Conservation (phyloP, 2,888 invertebrate genomes). For the Bimastos eiseni region DNA sequence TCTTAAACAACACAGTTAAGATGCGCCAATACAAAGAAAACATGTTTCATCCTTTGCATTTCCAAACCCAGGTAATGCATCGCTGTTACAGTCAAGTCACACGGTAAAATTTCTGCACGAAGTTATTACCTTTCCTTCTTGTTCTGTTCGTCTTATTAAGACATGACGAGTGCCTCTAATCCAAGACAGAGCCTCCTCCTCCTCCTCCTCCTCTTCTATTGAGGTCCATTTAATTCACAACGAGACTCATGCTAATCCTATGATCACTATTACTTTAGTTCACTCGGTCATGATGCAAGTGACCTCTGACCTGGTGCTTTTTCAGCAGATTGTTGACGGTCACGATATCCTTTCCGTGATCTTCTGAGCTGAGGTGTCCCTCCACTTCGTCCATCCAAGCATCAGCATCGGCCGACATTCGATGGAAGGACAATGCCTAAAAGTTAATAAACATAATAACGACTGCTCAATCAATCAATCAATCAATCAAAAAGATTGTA, state of each 20-base stretch:
- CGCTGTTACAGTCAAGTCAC: neutral
- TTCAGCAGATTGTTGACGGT: conserved; percentile 78
- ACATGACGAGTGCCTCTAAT: neutral
- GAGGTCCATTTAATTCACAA: neutral
- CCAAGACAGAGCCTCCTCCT: neutral
- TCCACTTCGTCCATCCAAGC: conserved; percentile 90
- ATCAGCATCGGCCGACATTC: conserved; percentile 88
- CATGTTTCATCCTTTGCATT: neutral
- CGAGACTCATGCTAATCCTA: neutral
- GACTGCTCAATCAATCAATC: too few species aligned
- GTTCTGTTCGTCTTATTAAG: too few species aligned
- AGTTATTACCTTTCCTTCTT: too few species aligned
- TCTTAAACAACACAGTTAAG: neutral
- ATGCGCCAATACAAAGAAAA: neutral
- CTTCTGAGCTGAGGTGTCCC: conserved; percentile 74
- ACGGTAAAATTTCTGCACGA: neutral
- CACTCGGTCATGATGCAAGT: neutral
- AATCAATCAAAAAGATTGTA: too few species aligned
- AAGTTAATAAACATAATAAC: neutral
- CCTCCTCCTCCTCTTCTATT: neutral
- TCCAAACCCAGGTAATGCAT: neutral
- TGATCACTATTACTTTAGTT: neutral
- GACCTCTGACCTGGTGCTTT: conserved; percentile 63
- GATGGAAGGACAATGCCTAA: conserved; percentile 80
- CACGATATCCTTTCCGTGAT: conserved; percentile 84